Percentiles rank a stretch among this genome's conserved stretches.
Evolutionary conservation across 1,140 invertebrate genomes (phyloP).

Genomic region (Aphaenogaster ashmeadi): DNA sequence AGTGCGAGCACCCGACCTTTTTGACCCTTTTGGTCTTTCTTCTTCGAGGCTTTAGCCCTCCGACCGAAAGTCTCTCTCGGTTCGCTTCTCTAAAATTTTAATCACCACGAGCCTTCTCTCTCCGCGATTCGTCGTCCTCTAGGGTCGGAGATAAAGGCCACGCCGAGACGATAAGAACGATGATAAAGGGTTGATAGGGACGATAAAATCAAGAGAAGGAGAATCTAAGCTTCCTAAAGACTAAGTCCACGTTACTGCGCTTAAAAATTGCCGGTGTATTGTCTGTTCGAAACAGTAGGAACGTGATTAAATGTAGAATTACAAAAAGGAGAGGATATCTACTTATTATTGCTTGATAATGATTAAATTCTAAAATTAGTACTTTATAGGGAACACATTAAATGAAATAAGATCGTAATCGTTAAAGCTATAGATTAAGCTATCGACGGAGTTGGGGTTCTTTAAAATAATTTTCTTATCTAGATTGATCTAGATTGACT

Average conservation of each 20-base stretch:
- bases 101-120: constrained; percentile 75
- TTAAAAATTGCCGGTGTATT: constrained; percentile 10
- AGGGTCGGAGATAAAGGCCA: constrained; percentile 71
- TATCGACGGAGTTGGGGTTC: not conserved
- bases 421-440: not conserved
- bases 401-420: not conserved
- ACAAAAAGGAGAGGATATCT: not conserved
- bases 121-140: constrained; percentile 55
- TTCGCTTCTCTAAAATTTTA: constrained; percentile 82
- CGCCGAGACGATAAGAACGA: constrained; percentile 71
- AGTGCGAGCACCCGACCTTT: constrained; percentile 44
- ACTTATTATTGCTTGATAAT: not conserved
- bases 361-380: not conserved
- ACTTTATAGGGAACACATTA: not conserved
- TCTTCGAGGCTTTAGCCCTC: not conserved
- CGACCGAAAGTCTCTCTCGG: constrained; percentile 37
- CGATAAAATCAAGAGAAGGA: constrained; percentile 30
- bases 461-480: constrained; percentile 15
- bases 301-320: constrained; percentile 9
- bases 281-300: not conserved
- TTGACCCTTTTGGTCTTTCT: constrained; percentile 24
- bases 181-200: constrained; percentile 60
- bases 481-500: not conserved
- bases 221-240: constrained; percentile 35
- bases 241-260: not conserved